A percentile compares a stretch with the other conserved stretches of the same genome.
Evolutionary conservation across 2,888 invertebrate species (phyloP).

Genomic region (Mythimna lalbum): DNA sequence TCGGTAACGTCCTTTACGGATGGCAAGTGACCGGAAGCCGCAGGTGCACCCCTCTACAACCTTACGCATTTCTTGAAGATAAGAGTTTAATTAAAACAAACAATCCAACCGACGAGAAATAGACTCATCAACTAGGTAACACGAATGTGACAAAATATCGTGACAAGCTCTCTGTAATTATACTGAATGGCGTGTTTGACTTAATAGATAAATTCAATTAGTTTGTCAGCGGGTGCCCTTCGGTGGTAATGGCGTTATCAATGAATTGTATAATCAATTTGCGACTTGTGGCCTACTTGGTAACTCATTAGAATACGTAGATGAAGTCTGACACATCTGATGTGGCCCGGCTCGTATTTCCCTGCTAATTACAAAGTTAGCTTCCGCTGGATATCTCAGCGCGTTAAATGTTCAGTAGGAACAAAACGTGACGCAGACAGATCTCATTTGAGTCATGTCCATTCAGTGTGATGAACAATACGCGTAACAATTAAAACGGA

Average conservation of each 20-base stretch:
- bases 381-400: constrained; percentile 50
- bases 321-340: constrained; percentile 2
- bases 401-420: constrained; percentile 42
- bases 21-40: constrained; percentile 76
- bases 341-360: constrained; percentile 16
- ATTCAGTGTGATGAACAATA: constrained; percentile 74
- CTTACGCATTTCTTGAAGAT: constrained; percentile 44
- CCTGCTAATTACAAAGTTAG: constrained; percentile 24
- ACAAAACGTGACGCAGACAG: constrained; percentile 50
- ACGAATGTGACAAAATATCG: constrained; percentile 49
- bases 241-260: constrained; percentile 45
- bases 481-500: constrained; percentile 83
- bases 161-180: constrained; percentile 55
- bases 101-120: constrained; percentile 11
- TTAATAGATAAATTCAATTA: constrained; percentile 47
- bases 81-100: constrained; percentile 34
- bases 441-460: constrained; percentile 66
- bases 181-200: constrained; percentile 57
- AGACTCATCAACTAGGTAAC: constrained; percentile 14
- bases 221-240: constrained; percentile 32
- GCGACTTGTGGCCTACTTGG: constrained; percentile 1
- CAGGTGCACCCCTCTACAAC: constrained; percentile 73
- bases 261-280: constrained; percentile 39
- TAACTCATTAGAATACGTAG: constrained; percentile 30
- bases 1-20: constrained; percentile 79